Base-by-base conservation (phyloP, 2,113 vertebrate genomes). In the Dendrocopos noguchii region DNA sequence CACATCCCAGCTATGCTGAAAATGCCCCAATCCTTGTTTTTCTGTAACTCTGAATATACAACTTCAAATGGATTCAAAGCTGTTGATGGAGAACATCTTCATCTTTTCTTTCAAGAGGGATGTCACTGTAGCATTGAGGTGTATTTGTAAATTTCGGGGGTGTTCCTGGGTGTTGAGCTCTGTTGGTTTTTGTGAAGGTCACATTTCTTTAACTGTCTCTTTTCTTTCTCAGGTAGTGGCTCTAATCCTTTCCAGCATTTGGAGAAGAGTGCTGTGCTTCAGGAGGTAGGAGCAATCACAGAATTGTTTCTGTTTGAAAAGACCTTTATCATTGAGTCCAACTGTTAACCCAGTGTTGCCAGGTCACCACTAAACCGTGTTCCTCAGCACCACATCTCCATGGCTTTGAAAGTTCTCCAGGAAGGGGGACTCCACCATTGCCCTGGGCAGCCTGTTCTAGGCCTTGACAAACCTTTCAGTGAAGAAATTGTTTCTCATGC, bases 211-310 rank as follows among this genome's bases (percentile, higher is more conserved):
- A 66, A 19, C 68, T 59, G 3, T 95, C 21, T 88, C 59, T 92
- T 71, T 91, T 73, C 2, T 87, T 20, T 63, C 90, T 42, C 96
- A 99, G 99, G 99, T 56, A 99, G 99, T 82, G 98, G 98, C 84
- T 99, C 99, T 10, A 99, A 99, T 86, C 99, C 99, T 76, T 99
- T 99, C 97, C 99, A 99, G 92, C 98, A 99, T 71, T 97, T 99
- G 97, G 99, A 99, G 97, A 99, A 99, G 97, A 99, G 99, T 52
- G 98, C 99, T 7, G 99, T 99, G 22, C 96, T 99, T 75, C 99
- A 99, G 92, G 99, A 99, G 99, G 99, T 99, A 98, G 36, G 96
- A 52, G 42, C 27, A 42, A 33, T 16, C 53, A 55, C 15, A 55
- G 53, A 55, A 28, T 29, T 29, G 16, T 31, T 17, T 17, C 28